These are phyloP conservation scores for Caenorhabditis latens DNA, from an alignment of 1,140 invertebrate genomes.

Conservation along the genomic window DNA sequence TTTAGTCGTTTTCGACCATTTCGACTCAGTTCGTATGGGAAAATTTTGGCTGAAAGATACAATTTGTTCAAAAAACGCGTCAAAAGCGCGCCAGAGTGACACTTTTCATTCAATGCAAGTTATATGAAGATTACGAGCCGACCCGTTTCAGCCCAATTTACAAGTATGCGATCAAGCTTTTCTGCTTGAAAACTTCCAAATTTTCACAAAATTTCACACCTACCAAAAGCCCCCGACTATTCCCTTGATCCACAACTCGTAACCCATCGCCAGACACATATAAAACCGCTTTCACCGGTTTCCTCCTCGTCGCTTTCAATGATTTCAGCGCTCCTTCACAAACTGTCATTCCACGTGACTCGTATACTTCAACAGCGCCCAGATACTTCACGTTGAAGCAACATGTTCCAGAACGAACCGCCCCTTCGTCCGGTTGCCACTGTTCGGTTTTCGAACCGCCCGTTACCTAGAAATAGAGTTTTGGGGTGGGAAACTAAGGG, in stretches of 20 bases:
- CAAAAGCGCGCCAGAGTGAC: too few relatives aligned
- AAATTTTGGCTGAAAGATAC: too few relatives aligned
- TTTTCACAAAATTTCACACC: too few relatives aligned
- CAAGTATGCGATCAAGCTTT: too few relatives aligned
- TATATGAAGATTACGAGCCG: too few relatives aligned
- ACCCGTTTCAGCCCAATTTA: too few relatives aligned
- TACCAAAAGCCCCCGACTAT: constrained; percentile 89
- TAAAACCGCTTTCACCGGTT: constrained; percentile 89
- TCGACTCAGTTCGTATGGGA: too few relatives aligned
- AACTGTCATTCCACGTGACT: constrained; percentile 98
- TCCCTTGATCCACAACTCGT: constrained; percentile 97
- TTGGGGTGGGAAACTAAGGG: neutral
- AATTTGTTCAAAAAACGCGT: too few relatives aligned
- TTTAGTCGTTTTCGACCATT: too few relatives aligned
- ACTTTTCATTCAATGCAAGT: too few relatives aligned
- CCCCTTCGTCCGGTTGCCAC: constrained; percentile 97
- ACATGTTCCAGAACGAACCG: constrained; percentile 93
- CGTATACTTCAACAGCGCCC: constrained; percentile 98
- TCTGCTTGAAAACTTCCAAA: too few relatives aligned
- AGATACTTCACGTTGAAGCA: constrained; percentile 98
- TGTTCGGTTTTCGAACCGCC: constrained; percentile 51
- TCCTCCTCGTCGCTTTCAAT: constrained; percentile 82
- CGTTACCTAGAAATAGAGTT: neutral
- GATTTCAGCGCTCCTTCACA: constrained; percentile 97
- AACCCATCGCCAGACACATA: constrained; percentile 97